A percentile compares a stretch with the other conserved stretches of the same genome.
Conservation (phyloP, 2,888 invertebrate species). For the Heliconius ethilla region DNA sequence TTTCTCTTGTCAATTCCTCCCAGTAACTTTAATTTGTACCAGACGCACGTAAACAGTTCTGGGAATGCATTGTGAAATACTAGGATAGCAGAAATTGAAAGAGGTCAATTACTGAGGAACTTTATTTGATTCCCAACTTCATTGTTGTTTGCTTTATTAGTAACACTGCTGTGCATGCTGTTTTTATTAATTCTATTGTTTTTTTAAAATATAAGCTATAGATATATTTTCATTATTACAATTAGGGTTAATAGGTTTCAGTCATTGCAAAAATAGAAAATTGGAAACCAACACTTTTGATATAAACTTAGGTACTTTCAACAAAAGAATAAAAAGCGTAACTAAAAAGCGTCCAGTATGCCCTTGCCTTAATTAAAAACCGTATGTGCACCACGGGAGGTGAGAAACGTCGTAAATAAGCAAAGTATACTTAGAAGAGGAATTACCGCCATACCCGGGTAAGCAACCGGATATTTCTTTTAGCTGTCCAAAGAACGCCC, state of each 20-base stretch:
- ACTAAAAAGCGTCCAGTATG: conserved; percentile 34
- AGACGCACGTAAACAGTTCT: conserved; percentile 20
- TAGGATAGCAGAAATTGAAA: conserved; percentile 23
- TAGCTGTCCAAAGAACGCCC: conserved; percentile 82
- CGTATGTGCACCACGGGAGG: conserved; percentile 57
- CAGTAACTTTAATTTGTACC: conserved; percentile 14
- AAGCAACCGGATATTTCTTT: conserved; percentile 82
- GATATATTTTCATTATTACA: neutral
- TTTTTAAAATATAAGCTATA: neutral
- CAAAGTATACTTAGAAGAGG: conserved; percentile 76
- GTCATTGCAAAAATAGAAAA: neutral
- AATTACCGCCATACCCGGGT: conserved; percentile 72
- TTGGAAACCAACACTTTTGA: neutral
- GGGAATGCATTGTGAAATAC: conserved; percentile 18
- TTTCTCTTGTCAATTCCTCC: neutral
- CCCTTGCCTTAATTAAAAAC: conserved; percentile 49
- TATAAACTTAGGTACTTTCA: neutral
- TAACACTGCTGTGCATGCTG: conserved; percentile 7
- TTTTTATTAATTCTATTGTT: conserved; percentile 1
- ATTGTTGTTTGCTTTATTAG: conserved; percentile 5
- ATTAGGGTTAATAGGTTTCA: conserved; percentile 1
- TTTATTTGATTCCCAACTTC: conserved; percentile 16
- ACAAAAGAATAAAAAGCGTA: conserved; percentile 14
- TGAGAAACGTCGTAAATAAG: conserved; percentile 75
- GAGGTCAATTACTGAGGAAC: conserved; percentile 18